Percentiles rank a stretch among this genome's conserved stretches.
These are phyloP conservation scores for Drosophila grimshawi DNA, from an alignment of 1,140 invertebrate genomes.

Conservation along the genomic window DNA sequence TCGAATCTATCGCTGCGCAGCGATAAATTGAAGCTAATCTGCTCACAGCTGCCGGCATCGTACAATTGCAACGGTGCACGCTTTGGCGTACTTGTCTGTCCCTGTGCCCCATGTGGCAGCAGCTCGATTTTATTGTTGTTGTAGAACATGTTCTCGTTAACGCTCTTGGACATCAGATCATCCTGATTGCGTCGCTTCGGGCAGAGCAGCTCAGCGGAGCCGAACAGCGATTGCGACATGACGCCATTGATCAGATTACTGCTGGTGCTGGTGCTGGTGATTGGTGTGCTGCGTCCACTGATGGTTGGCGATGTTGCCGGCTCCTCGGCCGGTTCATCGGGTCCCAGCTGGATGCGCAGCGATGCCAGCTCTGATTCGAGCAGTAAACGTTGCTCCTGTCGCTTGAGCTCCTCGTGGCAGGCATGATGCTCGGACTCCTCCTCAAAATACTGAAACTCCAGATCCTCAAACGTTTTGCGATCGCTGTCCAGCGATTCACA, in stretches of 20 bases:
- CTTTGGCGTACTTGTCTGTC: conserved; percentile 70
- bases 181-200: conserved; percentile 72
- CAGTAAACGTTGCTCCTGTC: conserved; percentile 89
- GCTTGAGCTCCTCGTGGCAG: conserved; percentile 92
- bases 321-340: conserved; percentile 43
- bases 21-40: conserved; percentile 79
- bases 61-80: conserved; percentile 68
- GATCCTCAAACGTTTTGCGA: conserved; percentile 94
- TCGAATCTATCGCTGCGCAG: conserved; percentile 85
- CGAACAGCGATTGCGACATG: conserved; percentile 84
- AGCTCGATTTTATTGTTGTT: conserved; percentile 81
- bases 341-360: conserved; percentile 60
- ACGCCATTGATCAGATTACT: conserved; percentile 68
- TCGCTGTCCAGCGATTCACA: conserved; percentile 90
- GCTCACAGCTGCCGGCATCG: conserved; percentile 62
- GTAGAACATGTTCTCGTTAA: conserved; percentile 87
- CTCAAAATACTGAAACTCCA: conserved; percentile 97
- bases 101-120: conserved; percentile 12
- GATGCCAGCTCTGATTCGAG: conserved; percentile 66
- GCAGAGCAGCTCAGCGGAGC: conserved; percentile 77
- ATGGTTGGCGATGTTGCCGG: conserved; percentile 1
- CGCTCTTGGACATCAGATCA: conserved; percentile 87
- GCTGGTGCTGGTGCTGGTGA: conserved; percentile 7
- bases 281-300: conserved; percentile 18
- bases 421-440: conserved; percentile 93